Evolutionary conservation across 2,888 invertebrate genomes (phyloP).

Genomic region (Thereva nobilitata): DNA sequence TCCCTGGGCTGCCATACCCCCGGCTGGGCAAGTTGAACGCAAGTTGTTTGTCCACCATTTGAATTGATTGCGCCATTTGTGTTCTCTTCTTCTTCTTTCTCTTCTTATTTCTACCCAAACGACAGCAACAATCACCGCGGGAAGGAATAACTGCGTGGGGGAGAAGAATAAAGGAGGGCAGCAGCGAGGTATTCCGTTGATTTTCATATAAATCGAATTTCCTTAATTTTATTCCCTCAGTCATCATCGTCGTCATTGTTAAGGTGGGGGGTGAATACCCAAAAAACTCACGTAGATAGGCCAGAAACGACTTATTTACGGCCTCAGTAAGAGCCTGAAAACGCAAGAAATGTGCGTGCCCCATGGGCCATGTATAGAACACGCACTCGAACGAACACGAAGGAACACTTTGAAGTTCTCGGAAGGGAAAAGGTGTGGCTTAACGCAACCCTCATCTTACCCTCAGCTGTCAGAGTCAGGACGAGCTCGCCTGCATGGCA

Average conservation of each 20-base stretch:
- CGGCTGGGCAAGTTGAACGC: conserved; percentile 30
- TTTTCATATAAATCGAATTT: conserved; percentile 43
- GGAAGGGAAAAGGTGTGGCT: conserved; percentile 41
- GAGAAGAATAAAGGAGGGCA: conserved; percentile 8
- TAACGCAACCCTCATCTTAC: conserved; percentile 38
- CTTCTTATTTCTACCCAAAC: conserved; percentile 10
- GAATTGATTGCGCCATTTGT: conserved; percentile 43
- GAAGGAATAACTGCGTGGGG: conserved; percentile 15
- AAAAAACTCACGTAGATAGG: conserved; percentile 34
- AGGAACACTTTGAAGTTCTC: conserved; percentile 35
- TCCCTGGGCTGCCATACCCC: conserved; percentile 9
- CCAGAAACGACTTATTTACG: conserved; percentile 41
- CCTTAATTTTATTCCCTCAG: conserved; percentile 42
- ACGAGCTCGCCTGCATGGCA: conserved; percentile 30
- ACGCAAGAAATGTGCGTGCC: conserved; percentile 35
- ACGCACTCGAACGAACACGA: conserved; percentile 28
- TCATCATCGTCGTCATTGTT: conserved; percentile 36
- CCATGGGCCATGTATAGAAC: conserved; percentile 22
- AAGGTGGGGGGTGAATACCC: conserved; percentile 16
- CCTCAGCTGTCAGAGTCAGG: conserved; percentile 39
- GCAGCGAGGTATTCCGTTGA: conserved; percentile 34
- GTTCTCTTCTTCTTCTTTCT: conserved; percentile 9
- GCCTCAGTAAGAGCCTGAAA: conserved; percentile 37
- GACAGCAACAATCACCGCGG: conserved; percentile 34
- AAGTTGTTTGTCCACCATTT: conserved; percentile 41